Base-by-base conservation (phyloP, 2,888 invertebrate species). In the Ariolimax columbianus region DNA sequence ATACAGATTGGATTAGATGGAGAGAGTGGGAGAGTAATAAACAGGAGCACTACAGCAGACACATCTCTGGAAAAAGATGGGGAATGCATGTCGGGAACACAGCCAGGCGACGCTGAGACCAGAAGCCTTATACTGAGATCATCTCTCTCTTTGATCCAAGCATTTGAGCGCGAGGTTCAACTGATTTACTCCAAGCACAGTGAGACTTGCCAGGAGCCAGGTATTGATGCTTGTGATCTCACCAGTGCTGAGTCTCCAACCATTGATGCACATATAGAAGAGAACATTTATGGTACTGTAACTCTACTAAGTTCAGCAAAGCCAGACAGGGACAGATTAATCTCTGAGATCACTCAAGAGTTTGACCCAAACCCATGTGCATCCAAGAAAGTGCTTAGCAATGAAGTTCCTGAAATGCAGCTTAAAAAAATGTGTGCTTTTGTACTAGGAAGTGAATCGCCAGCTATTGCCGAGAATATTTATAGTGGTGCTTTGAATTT, bases 111-210 rank as follows among this genome's bases (percentile, higher is more conserved):
- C 47, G 7, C 47, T 11, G 47, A 7, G 47, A 17, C 47, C 47
- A 66, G 30, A 66, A 36, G 38, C 70, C 9, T 9, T 47, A 19
- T 47, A 17, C 14, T 43, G 47, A 75, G 73, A 47, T 75, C 73
- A 78, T 66, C 79, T 68, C 23, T 63, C 19, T n/a, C 79, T n/a
- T 79, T 79, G 17, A 79, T 79, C 23, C n/a, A 79, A 30, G 33
- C 40, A 30, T 79, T 79, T 79, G 66, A 79, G 68, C n/a, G 68
- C 9, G 43, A 79, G 23, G 43, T 79, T 23, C 66, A 40, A 4
- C 30, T n/a, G 43, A 79, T 79, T 23, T 79, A 79, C 17, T 75
- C 51, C 6, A 51, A 19, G 51, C 17, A 43, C 17, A 51, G 14
- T 6, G n/a, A n/a, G n/a, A n/a, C n/a, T n/a, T n/a, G n/a, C n/a